Percentiles rank a stretch among this genome's conserved stretches.
phyloP scores from a whole-genome alignment of 2,888 invertebrate species.

The Callosobruchus maculatus region DNA sequence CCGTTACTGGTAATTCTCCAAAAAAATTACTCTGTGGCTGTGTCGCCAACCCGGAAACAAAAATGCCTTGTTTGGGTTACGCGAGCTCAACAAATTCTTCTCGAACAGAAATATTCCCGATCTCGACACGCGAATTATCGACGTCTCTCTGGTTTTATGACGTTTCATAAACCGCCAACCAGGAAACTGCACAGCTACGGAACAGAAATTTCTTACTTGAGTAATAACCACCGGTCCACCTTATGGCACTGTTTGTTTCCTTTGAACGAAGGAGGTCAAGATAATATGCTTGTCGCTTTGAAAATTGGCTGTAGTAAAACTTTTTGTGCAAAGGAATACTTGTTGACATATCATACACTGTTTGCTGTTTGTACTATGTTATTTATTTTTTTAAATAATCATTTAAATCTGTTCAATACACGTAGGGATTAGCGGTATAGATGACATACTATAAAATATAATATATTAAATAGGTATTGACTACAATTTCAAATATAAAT shows the following conservation, averaged over 20 bases:
- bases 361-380: no score
- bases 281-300: background rate
- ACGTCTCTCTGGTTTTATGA: background rate
- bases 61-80: background rate
- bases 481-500: no score
- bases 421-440: no score
- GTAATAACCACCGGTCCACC: background rate
- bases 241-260: background rate
- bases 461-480: no score
- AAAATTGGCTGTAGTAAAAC: background rate
- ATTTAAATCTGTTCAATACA: no score
- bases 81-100: background rate
- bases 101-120: background rate
- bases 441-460: no score
- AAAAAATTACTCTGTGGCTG: background rate
- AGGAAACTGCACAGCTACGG: background rate
- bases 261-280: background rate
- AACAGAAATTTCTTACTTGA: background rate
- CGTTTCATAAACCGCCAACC: background rate
- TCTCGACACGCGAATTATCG: background rate
- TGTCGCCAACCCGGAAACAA: background rate
- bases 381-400: no score
- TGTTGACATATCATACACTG: no score
- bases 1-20: background rate
- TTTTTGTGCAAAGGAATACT: no score